phyloP scores from a whole-genome alignment of 2,888 invertebrate genomes.

The Rhimphoctona megacephalus region DNA sequence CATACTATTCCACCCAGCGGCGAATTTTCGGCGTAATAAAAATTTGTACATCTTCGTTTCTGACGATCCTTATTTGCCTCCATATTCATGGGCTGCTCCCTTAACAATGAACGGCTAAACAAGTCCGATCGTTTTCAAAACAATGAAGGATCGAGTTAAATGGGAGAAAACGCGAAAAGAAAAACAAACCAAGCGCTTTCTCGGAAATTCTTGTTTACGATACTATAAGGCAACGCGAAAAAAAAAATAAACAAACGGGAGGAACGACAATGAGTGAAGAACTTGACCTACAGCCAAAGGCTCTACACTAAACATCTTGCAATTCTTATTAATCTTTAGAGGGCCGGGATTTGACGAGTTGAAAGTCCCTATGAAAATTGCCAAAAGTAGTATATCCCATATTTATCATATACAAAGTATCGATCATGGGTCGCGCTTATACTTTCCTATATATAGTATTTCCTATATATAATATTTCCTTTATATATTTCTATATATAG shows the following conservation, averaged over 20 bases:
- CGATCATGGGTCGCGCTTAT: too few relatives aligned
- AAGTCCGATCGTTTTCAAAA: background rate
- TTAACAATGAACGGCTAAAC: background rate
- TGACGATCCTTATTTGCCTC: background rate
- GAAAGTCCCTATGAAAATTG: too few relatives aligned
- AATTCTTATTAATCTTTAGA: too few relatives aligned
- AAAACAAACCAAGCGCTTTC: background rate
- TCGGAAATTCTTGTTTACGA: too few relatives aligned
- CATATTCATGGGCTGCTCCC: background rate
- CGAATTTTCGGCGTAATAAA: conserved; percentile 60
- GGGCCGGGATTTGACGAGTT: too few relatives aligned
- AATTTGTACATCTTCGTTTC: conserved; percentile 22
- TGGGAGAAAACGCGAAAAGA: background rate
- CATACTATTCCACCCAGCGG: conserved; percentile 46
- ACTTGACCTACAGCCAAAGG: background rate
- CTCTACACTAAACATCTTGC: background rate
- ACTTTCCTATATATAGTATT: too few relatives aligned
- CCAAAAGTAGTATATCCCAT: too few relatives aligned
- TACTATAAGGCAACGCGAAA: background rate
- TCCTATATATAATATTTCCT: too few relatives aligned
- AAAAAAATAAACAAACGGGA: background rate
- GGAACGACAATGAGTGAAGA: background rate
- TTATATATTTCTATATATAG: too few relatives aligned
- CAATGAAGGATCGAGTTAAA: background rate
- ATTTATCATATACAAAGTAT: too few relatives aligned